These are phyloP conservation scores for Sorex fumeus DNA, from an alignment of 2,113 vertebrate species.

Conservation along the genomic window DNA sequence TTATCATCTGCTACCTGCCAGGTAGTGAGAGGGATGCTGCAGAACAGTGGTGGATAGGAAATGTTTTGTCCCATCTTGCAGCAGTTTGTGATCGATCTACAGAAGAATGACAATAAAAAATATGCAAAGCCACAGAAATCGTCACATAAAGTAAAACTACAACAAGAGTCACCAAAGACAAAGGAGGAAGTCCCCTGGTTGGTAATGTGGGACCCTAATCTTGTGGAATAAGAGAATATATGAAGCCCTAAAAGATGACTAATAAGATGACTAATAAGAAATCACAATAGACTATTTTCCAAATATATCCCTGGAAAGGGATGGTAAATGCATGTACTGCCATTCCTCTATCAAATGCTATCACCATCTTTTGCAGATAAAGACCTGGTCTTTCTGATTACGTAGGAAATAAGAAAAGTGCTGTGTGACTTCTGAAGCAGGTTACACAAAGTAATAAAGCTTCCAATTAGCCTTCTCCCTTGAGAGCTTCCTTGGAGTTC, in stretches of 20 bases:
- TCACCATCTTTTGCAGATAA: not conserved
- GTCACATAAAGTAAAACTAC: not conserved
- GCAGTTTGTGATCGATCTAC: not conserved
- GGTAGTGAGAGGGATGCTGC: not conserved
- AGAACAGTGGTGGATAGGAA: not conserved
- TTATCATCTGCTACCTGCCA: not conserved
- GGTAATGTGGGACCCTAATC: not conserved
- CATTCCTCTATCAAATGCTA: not conserved
- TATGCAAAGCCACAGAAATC: not conserved
- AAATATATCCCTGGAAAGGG: too few relatives aligned
- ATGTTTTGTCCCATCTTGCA: not conserved
- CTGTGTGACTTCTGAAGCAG: not conserved
- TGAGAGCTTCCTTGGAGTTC: not conserved
- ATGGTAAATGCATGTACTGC: not conserved
- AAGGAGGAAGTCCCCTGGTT: not conserved
- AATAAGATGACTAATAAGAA: not conserved
- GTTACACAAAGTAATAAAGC: not conserved
- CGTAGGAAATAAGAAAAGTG: not conserved
- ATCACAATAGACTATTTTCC: not conserved
- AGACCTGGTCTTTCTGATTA: not conserved
- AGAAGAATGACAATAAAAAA: not conserved
- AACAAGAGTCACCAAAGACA: not conserved
- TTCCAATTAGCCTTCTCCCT: not conserved
- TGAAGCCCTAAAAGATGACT: not conserved
- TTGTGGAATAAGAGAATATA: not conserved